Base-by-base conservation (phyloP, 2,797 vertebrate species). In the Peromyscus nudipes region DNA sequence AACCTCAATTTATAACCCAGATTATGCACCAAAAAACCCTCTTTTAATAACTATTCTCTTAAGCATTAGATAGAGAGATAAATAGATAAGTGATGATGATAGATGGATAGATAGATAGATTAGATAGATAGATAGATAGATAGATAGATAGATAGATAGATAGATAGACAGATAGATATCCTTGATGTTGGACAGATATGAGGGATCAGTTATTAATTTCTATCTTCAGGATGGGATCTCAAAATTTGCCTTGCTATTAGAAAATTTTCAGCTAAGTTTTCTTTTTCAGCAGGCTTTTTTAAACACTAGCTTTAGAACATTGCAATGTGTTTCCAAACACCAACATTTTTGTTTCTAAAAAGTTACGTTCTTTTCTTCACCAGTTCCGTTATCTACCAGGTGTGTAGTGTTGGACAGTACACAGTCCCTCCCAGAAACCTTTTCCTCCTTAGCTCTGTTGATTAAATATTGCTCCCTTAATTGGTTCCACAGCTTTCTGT, bases 301-400 rank as follows among this genome's bases (percentile, higher is more conserved):
- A 84, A 84, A 77, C 0, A 10, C 64, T 83, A 62, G 37, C 14
- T 85, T 81, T 40, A 80, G 76, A 76, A n/a, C 40, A 88, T 94
- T 84, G 84, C 12, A 46, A 3, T 60, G 27, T 91, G 12, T 65
- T 93, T 85, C n/a, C 57, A 52, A 73, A 49, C 16, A n/a, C 8
- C 75, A 64, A n/a, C 31, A n/a, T 52, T 93, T 94, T 77, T 94
- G 52, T 76, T 89, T 80, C 37, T 77, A 27, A 21, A 89, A 91
- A 57, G 9, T 83, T 87, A 75, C 52, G n/a, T 87, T 92, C 34
- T 46, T 87, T 67, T 91, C 67, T 75, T 83, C 83, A 19, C 29
- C 62, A 40, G 4, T 34, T 93, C 34, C 69, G 55, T 34, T 64
- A 3, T 25, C 64, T 43, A 52, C 5, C 37, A 80, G 2, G 8